phyloP scores from a whole-genome alignment of 1,140 invertebrate genomes.

The Steinernema feltiae region DNA sequence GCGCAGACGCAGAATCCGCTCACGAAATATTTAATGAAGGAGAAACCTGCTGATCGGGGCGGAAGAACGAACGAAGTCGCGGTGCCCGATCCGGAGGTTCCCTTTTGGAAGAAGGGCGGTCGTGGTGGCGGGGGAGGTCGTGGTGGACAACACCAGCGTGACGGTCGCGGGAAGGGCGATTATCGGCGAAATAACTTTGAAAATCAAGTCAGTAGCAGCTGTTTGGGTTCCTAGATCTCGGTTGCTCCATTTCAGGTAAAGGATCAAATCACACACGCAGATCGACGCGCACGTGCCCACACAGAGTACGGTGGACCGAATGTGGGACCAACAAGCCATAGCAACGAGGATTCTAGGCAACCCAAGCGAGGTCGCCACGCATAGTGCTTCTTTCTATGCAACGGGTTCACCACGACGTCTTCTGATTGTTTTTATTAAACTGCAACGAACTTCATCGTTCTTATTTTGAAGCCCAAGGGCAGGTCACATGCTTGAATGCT shows the following conservation, averaged over 20 bases:
- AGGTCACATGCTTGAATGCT: constrained; percentile 1
- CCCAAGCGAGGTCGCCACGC: neutral
- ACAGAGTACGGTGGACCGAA: neutral
- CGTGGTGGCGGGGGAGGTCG: neutral
- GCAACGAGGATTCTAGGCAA: neutral
- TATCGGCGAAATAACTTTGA: neutral
- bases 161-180: neutral
- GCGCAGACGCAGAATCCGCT: neutral
- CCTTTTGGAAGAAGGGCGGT: neutral
- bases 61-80: neutral
- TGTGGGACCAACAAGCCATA: neutral
- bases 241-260: neutral
- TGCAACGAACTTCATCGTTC: neutral
- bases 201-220: neutral
- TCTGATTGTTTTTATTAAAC: neutral
- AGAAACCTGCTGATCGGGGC: neutral
- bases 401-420: neutral
- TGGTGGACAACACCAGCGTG: neutral
- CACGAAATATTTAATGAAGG: neutral
- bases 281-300: neutral
- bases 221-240: neutral
- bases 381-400: neutral
- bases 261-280: neutral
- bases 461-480: neutral
- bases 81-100: neutral